Evolutionary conservation across 2,888 invertebrate species (phyloP).

Genomic region (Odontomyia ornata): DNA sequence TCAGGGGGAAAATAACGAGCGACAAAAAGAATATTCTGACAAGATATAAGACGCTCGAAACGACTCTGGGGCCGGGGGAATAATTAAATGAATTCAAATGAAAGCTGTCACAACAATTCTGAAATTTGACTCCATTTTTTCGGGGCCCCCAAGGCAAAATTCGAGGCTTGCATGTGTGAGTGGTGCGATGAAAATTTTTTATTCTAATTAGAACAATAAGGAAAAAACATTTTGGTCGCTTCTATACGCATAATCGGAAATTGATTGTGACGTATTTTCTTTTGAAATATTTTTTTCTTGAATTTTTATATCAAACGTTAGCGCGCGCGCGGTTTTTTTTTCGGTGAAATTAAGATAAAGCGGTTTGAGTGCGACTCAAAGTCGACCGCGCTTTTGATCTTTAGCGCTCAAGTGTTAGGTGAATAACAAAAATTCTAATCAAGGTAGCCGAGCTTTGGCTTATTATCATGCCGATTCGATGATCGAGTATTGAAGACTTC

Average conservation of each 20-base stretch:
- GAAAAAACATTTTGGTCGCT: background rate
- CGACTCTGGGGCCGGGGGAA: no score
- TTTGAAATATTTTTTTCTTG: background rate
- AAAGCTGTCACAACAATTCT: slow-evolving; percentile 17
- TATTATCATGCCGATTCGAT: background rate
- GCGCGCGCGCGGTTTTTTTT: background rate
- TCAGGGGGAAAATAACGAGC: no score
- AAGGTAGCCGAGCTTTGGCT: background rate
- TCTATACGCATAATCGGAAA: slow-evolving; percentile 16
- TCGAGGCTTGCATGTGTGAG: background rate
- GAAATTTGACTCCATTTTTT: background rate
- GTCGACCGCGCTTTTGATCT: slow-evolving; percentile 2
- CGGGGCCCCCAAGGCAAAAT: background rate
- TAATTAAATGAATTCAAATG: background rate
- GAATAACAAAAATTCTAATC: slow-evolving; percentile 4
- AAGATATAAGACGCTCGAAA: no score
- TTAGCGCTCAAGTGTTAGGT: background rate
- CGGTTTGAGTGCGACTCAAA: no score
- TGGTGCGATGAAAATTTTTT: background rate
- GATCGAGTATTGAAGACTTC: no score
- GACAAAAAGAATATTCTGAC: no score
- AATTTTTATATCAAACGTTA: background rate
- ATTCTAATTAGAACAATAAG: background rate
- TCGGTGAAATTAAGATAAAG: background rate
- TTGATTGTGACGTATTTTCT: slow-evolving; percentile 13